Percentiles rank a stretch among this genome's conserved stretches.
phyloP scores from a whole-genome alignment of 2,888 invertebrate genomes.

The Spatulosminthurus flaviceps region DNA sequence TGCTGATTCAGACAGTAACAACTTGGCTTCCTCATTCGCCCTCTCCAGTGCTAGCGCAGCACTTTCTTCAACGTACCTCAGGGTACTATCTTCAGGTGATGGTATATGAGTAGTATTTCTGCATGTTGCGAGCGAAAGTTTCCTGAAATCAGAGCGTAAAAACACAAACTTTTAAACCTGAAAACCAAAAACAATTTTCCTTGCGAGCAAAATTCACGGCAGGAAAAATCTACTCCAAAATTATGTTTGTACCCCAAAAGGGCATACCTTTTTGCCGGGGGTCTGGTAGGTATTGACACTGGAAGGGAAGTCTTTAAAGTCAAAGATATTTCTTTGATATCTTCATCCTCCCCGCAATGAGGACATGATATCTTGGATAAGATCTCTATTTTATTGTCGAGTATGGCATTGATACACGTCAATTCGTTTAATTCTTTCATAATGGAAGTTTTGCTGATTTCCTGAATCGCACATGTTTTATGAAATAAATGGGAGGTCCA shows the following conservation, averaged over 20 bases:
- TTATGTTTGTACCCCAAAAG: neutral
- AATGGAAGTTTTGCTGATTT: neutral
- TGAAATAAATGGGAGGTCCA: constrained; percentile 48
- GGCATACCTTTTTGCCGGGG: constrained; percentile 19
- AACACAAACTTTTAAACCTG: too few species aligned
- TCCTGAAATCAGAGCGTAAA: constrained; percentile 19
- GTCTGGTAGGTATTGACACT: constrained; percentile 34
- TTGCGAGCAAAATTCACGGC: too few species aligned
- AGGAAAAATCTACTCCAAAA: too few species aligned
- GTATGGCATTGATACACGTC: neutral
- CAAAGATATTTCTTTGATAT: constrained; percentile 45
- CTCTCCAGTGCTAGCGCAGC: constrained; percentile 5
- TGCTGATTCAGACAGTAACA: constrained; percentile 21
- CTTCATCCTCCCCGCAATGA: constrained; percentile 41
- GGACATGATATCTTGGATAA: constrained; percentile 40
- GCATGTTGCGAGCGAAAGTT: constrained; percentile 1
- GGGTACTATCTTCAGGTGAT: constrained; percentile 10
- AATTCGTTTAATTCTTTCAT: neutral
- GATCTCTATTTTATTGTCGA: constrained; percentile 4
- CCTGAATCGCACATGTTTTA: constrained; percentile 28
- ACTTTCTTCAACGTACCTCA: constrained; percentile 36
- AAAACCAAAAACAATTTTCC: too few species aligned
- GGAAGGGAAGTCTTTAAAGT: constrained; percentile 34
- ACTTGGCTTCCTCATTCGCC: constrained; percentile 32
- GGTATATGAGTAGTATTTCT: neutral